Evolutionary conservation across 2,797 vertebrate genomes (phyloP), one percentile per base, ranked within the genome.

Genomic region (Xenops minutus): DNA sequence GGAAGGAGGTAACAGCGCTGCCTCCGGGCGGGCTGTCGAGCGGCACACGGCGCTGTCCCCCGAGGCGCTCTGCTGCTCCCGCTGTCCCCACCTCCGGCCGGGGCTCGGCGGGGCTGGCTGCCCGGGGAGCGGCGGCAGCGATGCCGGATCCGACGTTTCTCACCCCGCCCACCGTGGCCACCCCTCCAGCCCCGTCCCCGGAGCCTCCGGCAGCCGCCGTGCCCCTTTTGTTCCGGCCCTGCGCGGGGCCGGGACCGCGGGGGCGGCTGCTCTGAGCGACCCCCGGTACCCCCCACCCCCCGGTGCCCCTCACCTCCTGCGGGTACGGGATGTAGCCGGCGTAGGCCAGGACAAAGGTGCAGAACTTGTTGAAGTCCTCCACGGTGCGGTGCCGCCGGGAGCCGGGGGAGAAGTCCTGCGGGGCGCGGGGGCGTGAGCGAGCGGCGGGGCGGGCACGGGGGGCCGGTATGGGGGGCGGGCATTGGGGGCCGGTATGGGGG

Each of bases 301-400:
- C 36, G 22, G 30, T 10, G 7, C 21, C 18, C 8, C 92, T 93
- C 89, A 95, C 95, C 95, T 96, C 95, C 86, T 93, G 99, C 74
- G 99, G 99, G 76, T 99, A 99, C 10, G 99, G 99, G 97, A 99
- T 99, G 98, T 99, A 99, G 8, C 99, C 99, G 11, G 99, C 99
- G 82, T 99, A 99, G 44, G 99, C 99, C 98, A 99, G 94, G 49
- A 99, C 99, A 89, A 99, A 99, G 76, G 99, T 99, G 97, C 99
- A 99, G 97, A 99, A 99, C 97, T 99, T 99, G 97, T 99, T 99
- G 97, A 99, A 99, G 94, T 99, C 99, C 89, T 99, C 99, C 41
- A 99, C 99, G 1, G 99, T 99, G 81, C 99, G 98, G 92, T 98
- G 98, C 91, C 98, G 98, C 96, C 98, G 98, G 90, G 86, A 95